These are phyloP conservation scores for Bilobella aurantiaca DNA, from an alignment of 1,140 invertebrate species.

Conservation along the genomic window DNA sequence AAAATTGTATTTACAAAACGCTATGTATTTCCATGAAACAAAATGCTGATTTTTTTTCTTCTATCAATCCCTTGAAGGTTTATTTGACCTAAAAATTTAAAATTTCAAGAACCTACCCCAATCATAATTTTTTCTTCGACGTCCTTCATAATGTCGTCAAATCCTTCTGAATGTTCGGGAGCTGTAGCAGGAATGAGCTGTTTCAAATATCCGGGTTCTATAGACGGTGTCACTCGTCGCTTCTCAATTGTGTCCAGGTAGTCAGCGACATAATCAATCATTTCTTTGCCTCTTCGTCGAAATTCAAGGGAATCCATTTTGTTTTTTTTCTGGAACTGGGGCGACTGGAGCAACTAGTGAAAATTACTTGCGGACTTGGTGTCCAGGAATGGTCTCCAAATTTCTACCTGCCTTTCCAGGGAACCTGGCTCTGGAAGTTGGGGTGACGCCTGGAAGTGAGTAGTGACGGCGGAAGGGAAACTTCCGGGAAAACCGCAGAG, in stretches of 20 bases:
- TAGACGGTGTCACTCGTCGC: slow-evolving; percentile 72
- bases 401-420: too few species aligned
- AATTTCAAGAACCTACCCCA: slow-evolving; percentile 51
- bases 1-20: too few species aligned
- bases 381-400: too few species aligned
- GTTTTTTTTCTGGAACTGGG: background rate
- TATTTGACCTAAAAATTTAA: too few species aligned
- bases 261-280: slow-evolving; percentile 94
- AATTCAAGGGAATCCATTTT: slow-evolving; percentile 47
- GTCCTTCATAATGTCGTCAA: slow-evolving; percentile 86
- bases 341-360: background rate
- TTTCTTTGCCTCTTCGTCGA: slow-evolving; percentile 47
- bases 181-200: slow-evolving; percentile 69
- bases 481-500: slow-evolving; percentile 2
- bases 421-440: too few species aligned
- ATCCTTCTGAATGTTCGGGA: slow-evolving; percentile 75
- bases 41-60: background rate
- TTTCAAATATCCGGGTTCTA: slow-evolving; percentile 85
- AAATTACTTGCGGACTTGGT: too few species aligned
- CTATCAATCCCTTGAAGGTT: too few species aligned
- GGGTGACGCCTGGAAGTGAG: background rate
- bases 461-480: background rate
- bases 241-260: slow-evolving; percentile 77
- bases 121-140: slow-evolving; percentile 96
- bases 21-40: too few species aligned